Conservation (phyloP, 2,888 invertebrate genomes). For the Lepidocyrtinus sp. region DNA sequence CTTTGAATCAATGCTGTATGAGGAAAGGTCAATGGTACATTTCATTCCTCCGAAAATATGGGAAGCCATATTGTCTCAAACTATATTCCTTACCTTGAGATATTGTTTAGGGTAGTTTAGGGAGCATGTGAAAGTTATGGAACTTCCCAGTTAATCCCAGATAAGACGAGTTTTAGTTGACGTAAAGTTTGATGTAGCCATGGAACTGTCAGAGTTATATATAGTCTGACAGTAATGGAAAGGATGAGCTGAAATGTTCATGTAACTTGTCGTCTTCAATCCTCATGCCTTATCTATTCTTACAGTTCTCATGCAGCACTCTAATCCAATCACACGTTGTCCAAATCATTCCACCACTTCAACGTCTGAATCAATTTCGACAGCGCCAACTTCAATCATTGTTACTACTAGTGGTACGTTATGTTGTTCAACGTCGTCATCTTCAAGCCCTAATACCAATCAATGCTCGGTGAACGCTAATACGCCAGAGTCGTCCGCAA, state of each 20-base stretch:
- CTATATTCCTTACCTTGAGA: neutral
- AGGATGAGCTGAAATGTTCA: neutral
- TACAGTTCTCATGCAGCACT: slow-evolving; percentile 67
- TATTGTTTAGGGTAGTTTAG: neutral
- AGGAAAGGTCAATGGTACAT: neutral
- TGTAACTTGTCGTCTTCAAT: neutral
- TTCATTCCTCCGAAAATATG: neutral
- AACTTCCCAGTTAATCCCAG: neutral
- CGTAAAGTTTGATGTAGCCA: neutral
- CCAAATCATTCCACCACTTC: slow-evolving; percentile 44
- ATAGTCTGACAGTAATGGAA: neutral
- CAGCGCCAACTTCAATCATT: slow-evolving; percentile 2
- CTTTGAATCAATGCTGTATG: neutral
- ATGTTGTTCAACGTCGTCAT: neutral
- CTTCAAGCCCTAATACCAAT: neutral
- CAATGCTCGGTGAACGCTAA: neutral
- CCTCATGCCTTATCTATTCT: slow-evolving; percentile 40
- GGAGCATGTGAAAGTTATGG: neutral
- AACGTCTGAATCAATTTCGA: slow-evolving; percentile 21
- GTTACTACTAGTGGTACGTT: neutral
- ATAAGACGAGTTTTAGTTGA: neutral
- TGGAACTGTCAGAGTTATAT: neutral
- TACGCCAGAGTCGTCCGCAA: slow-evolving; percentile 18
- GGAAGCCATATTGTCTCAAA: neutral
- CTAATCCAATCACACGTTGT: slow-evolving; percentile 57